Evolutionary conservation across 2,797 vertebrate species (phyloP).

Genomic region (Poeciliopsis presidionis): DNA sequence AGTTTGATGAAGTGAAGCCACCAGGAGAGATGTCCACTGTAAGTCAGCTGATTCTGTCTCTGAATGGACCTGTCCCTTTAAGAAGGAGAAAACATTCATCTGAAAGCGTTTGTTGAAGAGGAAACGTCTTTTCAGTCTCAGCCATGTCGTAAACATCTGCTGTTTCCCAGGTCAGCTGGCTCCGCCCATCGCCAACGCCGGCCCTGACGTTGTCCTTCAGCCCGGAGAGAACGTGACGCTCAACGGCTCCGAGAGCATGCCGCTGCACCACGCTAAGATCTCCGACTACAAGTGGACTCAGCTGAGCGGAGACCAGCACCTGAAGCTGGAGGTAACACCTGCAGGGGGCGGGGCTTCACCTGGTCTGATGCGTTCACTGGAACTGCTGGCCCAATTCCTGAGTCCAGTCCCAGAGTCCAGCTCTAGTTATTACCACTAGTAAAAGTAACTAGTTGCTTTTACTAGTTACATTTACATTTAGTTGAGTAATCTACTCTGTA

Average conservation of each 20-base stretch:
- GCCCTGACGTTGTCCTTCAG: conserved; percentile 83
- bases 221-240: conserved; percentile 79
- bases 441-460: too few species aligned
- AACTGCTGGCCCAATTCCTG: neutral
- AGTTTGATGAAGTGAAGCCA: neutral
- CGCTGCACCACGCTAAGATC: conserved; percentile 70
- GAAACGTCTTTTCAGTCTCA: neutral
- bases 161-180: conserved; percentile 49
- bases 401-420: neutral
- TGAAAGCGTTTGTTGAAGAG: neutral
- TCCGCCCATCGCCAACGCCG: conserved; percentile 79
- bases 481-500: too few species aligned
- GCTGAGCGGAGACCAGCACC: conserved; percentile 53
- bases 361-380: neutral
- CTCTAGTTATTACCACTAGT: too few species aligned
- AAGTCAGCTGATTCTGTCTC: neutral
- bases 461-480: too few species aligned
- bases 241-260: conserved; percentile 81
- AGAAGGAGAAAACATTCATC: neutral
- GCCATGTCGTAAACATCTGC: neutral
- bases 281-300: conserved; percentile 81
- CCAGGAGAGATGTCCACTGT: neutral
- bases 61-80: neutral
- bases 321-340: conserved; percentile 78
- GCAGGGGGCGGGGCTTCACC: conserved; percentile 7